Conservation (phyloP, 2,888 invertebrate genomes). For the Encarsia formosa region DNA sequence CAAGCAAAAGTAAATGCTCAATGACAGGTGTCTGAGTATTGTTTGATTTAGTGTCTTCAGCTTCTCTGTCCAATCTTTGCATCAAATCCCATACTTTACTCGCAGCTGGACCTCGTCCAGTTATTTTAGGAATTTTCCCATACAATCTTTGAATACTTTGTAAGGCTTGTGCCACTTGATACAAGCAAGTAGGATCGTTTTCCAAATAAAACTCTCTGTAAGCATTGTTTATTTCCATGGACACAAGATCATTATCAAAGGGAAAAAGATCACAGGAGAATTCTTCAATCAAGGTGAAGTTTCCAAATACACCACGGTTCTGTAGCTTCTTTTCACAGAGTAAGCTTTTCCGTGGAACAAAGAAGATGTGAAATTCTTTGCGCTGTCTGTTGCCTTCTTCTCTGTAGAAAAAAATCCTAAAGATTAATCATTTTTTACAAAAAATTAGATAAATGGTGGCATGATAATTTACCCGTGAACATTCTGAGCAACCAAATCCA, state of each 20-base stretch:
- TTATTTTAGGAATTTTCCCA: slow-evolving; percentile 83
- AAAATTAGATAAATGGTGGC: slow-evolving; percentile 1
- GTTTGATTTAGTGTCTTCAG: slow-evolving; percentile 56
- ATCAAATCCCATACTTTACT: slow-evolving; percentile 87
- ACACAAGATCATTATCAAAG: slow-evolving; percentile 86
- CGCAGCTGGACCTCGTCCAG: slow-evolving; percentile 85
- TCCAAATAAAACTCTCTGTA: slow-evolving; percentile 82
- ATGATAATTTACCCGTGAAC: slow-evolving; percentile 55
- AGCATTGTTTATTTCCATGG: slow-evolving; percentile 81
- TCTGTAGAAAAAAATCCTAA: slow-evolving; percentile 35
- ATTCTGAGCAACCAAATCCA: slow-evolving; percentile 81
- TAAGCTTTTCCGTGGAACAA: slow-evolving; percentile 82
- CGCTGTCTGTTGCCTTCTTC: slow-evolving; percentile 54
- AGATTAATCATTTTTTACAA: neutral
- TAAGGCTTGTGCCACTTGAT: slow-evolving; percentile 82
- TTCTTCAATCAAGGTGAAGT: slow-evolving; percentile 74
- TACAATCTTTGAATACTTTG: slow-evolving; percentile 81
- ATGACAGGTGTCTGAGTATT: slow-evolving; percentile 59
- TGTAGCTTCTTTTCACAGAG: slow-evolving; percentile 82
- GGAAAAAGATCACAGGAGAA: slow-evolving; percentile 86
- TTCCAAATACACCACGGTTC: slow-evolving; percentile 75
- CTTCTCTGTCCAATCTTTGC: slow-evolving; percentile 66
- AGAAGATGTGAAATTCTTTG: slow-evolving; percentile 82
- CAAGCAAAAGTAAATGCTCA: slow-evolving; percentile 85
- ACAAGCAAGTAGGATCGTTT: slow-evolving; percentile 83